Evolutionary conservation across 2,888 invertebrate genomes (phyloP), one percentile per base, ranked within the genome.

Genomic region (Drosophila atripex): DNA sequence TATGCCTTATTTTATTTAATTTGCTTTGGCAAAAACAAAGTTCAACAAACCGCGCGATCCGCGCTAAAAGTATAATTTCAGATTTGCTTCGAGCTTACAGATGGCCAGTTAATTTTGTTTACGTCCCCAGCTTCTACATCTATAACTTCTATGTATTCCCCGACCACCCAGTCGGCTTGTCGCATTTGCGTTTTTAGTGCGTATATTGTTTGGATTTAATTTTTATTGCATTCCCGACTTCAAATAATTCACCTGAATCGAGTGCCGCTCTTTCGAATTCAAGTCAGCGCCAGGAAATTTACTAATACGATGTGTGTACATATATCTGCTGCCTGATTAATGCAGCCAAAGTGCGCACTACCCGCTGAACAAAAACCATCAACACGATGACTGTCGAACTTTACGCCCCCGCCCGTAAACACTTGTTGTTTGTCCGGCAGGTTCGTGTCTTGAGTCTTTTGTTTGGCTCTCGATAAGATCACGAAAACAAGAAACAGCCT

Each of bases 391-490:
- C 82, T 77, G 61, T 70, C 73, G 38, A 41, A 16, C 45, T 41
- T 14, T 32, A 51, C 46, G 45, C 55, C 54, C 70, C 60, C 71
- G 61, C 52, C 43, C 30, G n/a, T 43, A 28, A 43, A 46, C 55
- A 14, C 46, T 23, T 39, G 55, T 16, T 41, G 28, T 43, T 43
- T 43, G 11, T 50, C 41, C 52, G 60, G 45, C 75, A 57, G 59
- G 79, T 83, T 85, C 47, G 82, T 82, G 71, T 47, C 86, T 70
- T 61, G 76, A 77, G 77, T 85, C 88, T 78, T 77, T 86, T 85
- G 83, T 80, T 75, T 49, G 25, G 25, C 12, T 16, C 12, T 16
- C 23, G 50, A 47, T 70, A 46, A 46, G 41, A 54, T 61, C 43
- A 23, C 32, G 43, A 43, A 35, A 63, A 65, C 45, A 64, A 63